Evolutionary conservation across 2,113 vertebrate genomes (phyloP).

Genomic region (Verasper variegatus): DNA sequence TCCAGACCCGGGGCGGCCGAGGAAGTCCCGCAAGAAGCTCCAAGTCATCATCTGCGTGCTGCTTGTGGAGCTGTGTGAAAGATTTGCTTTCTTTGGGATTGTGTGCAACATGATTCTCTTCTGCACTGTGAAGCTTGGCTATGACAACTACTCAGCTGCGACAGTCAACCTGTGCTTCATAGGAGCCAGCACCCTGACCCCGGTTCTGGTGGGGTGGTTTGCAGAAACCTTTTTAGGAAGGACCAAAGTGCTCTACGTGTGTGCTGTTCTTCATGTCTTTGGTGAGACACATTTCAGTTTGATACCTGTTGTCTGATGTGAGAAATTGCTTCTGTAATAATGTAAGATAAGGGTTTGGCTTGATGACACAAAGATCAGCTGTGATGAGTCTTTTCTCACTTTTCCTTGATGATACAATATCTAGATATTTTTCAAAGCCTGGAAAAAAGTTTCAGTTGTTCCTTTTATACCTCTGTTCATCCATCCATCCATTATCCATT

Average conservation of each 20-base stretch:
- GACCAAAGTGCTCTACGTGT: constrained; percentile 86
- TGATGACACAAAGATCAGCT: neutral
- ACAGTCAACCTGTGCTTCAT: constrained; percentile 90
- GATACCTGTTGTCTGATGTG: neutral
- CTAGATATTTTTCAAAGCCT: neutral
- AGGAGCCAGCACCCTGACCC: constrained; percentile 84
- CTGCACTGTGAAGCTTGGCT: constrained; percentile 89
- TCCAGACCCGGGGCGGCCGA: constrained; percentile 30
- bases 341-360: neutral
- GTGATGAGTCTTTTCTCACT: neutral
- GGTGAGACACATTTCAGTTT: constrained; percentile 81
- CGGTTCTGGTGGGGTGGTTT: constrained; percentile 87
- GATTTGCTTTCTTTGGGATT: constrained; percentile 91
- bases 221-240: constrained; percentile 85
- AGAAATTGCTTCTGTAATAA: neutral
- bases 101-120: constrained; percentile 94
- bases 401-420: neutral
- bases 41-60: constrained; percentile 87
- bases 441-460: neutral
- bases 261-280: constrained; percentile 89
- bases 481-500: too few relatives aligned
- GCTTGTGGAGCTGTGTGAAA: constrained; percentile 90
- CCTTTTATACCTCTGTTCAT: neutral
- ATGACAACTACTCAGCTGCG: constrained; percentile 87
- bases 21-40: constrained; percentile 76